These are phyloP conservation scores for Melospiza georgiana DNA, from an alignment of 2,113 vertebrate species.

Conservation along the genomic window DNA sequence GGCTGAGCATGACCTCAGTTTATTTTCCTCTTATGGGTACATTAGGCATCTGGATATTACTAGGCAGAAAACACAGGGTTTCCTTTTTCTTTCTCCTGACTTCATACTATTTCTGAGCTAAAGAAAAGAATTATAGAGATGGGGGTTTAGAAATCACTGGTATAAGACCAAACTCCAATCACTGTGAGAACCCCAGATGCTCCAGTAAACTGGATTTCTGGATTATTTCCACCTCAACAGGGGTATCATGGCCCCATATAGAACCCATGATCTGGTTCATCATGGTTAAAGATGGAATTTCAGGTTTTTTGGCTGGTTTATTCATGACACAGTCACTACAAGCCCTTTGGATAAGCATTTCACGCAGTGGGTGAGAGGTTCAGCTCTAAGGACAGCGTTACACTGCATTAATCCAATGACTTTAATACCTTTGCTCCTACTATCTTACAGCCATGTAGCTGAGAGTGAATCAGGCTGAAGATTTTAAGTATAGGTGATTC, in stretches of 20 bases:
- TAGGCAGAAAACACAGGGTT: neutral
- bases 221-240: neutral
- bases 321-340: neutral
- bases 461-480: conserved; percentile 44
- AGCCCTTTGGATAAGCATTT: neutral
- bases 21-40: neutral
- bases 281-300: neutral
- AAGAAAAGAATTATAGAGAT: neutral
- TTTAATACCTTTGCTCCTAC: conserved; percentile 35
- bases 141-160: neutral
- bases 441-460: conserved; percentile 10
- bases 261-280: neutral
- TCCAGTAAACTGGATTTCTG: neutral
- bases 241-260: neutral
- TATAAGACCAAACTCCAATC: neutral
- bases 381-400: neutral
- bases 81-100: neutral
- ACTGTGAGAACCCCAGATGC: neutral
- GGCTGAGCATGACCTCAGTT: neutral
- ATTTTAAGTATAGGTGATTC: conserved; percentile 36
- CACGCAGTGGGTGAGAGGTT: neutral
- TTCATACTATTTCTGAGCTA: neutral
- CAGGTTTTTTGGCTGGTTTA: neutral
- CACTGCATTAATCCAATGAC: neutral
- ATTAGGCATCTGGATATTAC: neutral